A percentile compares a stretch with the other conserved stretches of the same genome.
phyloP scores from a whole-genome alignment of 2,797 vertebrate genomes.

The Paedocypris micromegethes region DNA sequence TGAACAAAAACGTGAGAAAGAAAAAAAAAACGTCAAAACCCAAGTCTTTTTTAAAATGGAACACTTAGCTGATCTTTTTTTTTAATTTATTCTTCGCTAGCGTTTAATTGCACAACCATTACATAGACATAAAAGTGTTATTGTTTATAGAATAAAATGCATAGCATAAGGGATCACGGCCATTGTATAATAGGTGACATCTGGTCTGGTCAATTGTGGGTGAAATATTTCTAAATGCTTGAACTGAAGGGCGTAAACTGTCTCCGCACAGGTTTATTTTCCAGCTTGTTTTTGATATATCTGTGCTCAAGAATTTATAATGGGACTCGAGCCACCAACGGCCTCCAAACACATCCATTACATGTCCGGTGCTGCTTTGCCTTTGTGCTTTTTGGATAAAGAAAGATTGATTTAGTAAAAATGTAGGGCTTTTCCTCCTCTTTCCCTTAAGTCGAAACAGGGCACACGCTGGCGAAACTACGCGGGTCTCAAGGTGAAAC shows the following conservation, averaged over 20 bases:
- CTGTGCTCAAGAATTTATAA: slow-evolving; percentile 19
- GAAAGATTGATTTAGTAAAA: slow-evolving; percentile 21
- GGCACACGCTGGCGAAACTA: slow-evolving; percentile 1
- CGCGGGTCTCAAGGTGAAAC: slow-evolving; percentile 26
- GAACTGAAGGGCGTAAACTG: slow-evolving; percentile 31
- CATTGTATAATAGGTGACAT: slow-evolving; percentile 28
- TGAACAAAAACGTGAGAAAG: too few relatives aligned
- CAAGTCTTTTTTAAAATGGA: slow-evolving; percentile 30
- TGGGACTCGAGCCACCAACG: slow-evolving; percentile 6
- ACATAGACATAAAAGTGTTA: too few relatives aligned
- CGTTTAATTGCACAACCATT: neutral
- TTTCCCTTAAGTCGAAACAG: slow-evolving; percentile 37
- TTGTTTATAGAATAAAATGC: too few relatives aligned
- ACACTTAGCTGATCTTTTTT: slow-evolving; percentile 15
- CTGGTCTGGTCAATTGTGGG: slow-evolving; percentile 37
- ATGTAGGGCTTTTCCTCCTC: neutral
- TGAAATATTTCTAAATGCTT: slow-evolving; percentile 27
- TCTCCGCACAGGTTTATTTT: slow-evolving; percentile 22
- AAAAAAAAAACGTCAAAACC: neutral
- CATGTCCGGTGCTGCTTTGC: slow-evolving; percentile 17
- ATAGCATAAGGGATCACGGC: slow-evolving; percentile 1
- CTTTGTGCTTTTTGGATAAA: neutral
- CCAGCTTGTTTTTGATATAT: slow-evolving; percentile 25
- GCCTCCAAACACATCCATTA: slow-evolving; percentile 28
- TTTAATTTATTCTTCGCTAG: slow-evolving; percentile 8